phyloP scores from a whole-genome alignment of 2,888 invertebrate species.

The Cerceris ruficornis region DNA sequence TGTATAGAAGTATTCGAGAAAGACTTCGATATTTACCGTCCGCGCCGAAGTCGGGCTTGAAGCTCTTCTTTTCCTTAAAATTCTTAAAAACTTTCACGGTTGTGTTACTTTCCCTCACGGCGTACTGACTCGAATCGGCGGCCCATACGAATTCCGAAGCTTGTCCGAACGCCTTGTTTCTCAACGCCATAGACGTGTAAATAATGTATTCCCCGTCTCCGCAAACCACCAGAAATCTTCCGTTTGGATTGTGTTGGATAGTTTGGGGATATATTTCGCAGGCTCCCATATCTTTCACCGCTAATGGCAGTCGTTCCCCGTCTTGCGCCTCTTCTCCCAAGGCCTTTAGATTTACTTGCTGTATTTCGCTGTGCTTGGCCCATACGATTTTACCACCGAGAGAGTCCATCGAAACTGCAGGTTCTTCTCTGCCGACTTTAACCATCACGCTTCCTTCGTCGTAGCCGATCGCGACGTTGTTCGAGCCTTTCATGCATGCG shows the following conservation, averaged over 20 bases:
- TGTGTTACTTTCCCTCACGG: conserved; percentile 93
- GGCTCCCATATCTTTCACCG: conserved; percentile 99
- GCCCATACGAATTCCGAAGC: conserved; percentile 99
- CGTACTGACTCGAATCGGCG: conserved; percentile 96
- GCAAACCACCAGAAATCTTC: conserved; percentile 96
- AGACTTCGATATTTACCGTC: conserved; percentile 86
- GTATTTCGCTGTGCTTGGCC: conserved; percentile 99
- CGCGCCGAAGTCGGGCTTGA: conserved; percentile 98
- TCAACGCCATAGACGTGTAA: conserved; percentile 99
- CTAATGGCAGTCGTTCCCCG: conserved; percentile 88
- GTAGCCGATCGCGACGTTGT: conserved; percentile 98
- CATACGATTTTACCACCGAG: conserved; percentile 99
- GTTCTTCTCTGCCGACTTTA: conserved; percentile 98
- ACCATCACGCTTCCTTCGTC: conserved; percentile 98
- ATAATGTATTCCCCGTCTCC: conserved; percentile 99
- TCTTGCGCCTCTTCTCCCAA: conserved; percentile 86
- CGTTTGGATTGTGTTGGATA: conserved; percentile 99
- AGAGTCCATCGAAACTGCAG: conserved; percentile 99
- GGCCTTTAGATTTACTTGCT: conserved; percentile 96
- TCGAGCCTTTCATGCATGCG: conserved; percentile 94
- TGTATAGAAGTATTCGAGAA: background rate
- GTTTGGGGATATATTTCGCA: conserved; percentile 99
- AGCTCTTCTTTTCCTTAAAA: conserved; percentile 97
- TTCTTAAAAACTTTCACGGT: conserved; percentile 98
- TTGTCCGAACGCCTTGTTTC: conserved; percentile 99